phyloP scores from a whole-genome alignment of 2,797 vertebrate species.

The Gambelia wislizenii region DNA sequence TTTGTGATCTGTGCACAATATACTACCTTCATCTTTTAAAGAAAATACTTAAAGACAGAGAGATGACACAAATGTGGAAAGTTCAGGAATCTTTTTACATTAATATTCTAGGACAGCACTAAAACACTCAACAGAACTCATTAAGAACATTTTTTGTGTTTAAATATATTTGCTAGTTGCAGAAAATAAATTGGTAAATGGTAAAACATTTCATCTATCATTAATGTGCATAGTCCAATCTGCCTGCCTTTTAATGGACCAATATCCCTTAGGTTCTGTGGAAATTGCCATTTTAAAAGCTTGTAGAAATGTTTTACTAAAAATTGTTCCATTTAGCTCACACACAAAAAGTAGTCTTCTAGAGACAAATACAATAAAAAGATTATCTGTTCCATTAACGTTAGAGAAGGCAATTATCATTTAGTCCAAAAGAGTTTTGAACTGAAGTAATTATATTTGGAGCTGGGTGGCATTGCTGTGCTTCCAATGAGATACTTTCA shows the following conservation, averaged over 20 bases:
- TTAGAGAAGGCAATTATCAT: constrained; percentile 49
- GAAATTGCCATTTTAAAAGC: constrained; percentile 55
- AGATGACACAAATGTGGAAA: constrained; percentile 23
- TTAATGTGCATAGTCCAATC: constrained; percentile 20
- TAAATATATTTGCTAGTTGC: constrained; percentile 41
- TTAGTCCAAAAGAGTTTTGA: constrained; percentile 47
- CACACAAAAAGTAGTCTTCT: constrained; percentile 42
- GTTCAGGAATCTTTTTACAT: constrained; percentile 33
- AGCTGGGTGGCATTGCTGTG: constrained; percentile 45
- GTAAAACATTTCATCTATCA: not conserved
- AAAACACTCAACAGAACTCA: constrained; percentile 28
- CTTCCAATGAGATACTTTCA: constrained; percentile 31
- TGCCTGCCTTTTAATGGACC: constrained; percentile 35
- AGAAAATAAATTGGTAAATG: not conserved
- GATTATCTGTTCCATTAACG: constrained; percentile 19
- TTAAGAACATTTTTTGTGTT: constrained; percentile 41
- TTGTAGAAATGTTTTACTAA: constrained; percentile 32
- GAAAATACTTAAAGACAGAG: constrained; percentile 22
- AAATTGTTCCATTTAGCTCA: constrained; percentile 35
- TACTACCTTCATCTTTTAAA: constrained; percentile 1
- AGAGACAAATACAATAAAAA: constrained; percentile 28
- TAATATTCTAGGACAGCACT: constrained; percentile 28
- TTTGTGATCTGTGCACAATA: constrained; percentile 12
- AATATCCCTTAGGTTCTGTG: constrained; percentile 30
- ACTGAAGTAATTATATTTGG: constrained; percentile 58